phyloP scores from a whole-genome alignment of 2,888 invertebrate genomes.

The Troilus luridus region DNA sequence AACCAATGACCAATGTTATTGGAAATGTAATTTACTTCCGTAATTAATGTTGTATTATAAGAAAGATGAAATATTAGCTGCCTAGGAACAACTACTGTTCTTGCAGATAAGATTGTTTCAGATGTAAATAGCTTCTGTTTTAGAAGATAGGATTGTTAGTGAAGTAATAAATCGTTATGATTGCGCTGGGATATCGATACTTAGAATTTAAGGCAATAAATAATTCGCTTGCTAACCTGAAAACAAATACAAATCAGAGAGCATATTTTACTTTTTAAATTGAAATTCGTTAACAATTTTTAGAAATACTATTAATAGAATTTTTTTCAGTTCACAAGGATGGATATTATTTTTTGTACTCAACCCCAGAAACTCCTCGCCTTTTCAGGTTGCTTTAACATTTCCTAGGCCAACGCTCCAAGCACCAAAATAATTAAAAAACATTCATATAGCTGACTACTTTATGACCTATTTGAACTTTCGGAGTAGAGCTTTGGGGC shows the following conservation, averaged over 20 bases:
- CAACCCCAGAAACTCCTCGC: too few relatives aligned
- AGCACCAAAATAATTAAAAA: too few relatives aligned
- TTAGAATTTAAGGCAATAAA: neutral
- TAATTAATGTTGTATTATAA: neutral
- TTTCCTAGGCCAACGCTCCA: too few relatives aligned
- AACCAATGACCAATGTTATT: slow-evolving; percentile 8
- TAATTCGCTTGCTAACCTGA: neutral
- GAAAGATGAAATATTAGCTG: neutral
- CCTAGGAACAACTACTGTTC: neutral
- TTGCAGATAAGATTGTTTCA: neutral
- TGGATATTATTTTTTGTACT: too few relatives aligned
- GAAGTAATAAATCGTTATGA: neutral
- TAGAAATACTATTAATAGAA: too few relatives aligned
- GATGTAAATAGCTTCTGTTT: slow-evolving; percentile 1
- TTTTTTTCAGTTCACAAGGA: too few relatives aligned
- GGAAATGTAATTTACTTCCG: slow-evolving; percentile 33
- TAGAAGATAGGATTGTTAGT: neutral
- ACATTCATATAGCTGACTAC: too few relatives aligned
- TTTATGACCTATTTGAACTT: too few relatives aligned
- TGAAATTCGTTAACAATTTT: neutral
- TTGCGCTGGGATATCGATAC: neutral
- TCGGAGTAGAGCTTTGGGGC: too few relatives aligned
- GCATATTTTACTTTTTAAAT: neutral
- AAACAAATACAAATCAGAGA: neutral
- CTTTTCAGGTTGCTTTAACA: too few relatives aligned